Conservation (phyloP, 2,888 invertebrate species). For the Ichneumon xanthorius region DNA sequence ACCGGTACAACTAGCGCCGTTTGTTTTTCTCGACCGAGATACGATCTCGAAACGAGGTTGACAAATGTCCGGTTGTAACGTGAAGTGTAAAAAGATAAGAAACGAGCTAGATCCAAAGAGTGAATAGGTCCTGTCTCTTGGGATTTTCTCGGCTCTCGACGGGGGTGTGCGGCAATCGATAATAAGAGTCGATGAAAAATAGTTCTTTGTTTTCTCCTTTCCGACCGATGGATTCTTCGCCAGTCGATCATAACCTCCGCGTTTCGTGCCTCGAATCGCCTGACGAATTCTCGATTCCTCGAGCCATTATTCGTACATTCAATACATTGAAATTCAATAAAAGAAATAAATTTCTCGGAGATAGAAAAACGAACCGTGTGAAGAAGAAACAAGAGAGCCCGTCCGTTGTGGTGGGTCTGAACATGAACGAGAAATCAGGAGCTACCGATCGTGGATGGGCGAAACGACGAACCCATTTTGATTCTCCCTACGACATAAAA, state of each 20-base stretch:
- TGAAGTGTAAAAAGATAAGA: slow-evolving; percentile 60
- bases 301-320: not conserved
- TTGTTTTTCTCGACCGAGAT: slow-evolving; percentile 57
- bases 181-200: slow-evolving; percentile 18
- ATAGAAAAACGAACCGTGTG: slow-evolving; percentile 20
- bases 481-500: slow-evolving; percentile 23
- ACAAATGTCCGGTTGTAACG: slow-evolving; percentile 67
- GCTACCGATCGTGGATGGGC: slow-evolving; percentile 67
- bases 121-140: slow-evolving; percentile 8
- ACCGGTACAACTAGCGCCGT: slow-evolving; percentile 43
- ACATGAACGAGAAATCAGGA: slow-evolving; percentile 54
- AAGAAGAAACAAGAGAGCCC: slow-evolving; percentile 20
- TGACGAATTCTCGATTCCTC: not conserved
- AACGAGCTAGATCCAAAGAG: slow-evolving; percentile 20
- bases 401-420: slow-evolving; percentile 39
- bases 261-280: slow-evolving; percentile 42
- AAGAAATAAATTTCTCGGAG: not conserved
- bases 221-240: not conserved
- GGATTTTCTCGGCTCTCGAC: slow-evolving; percentile 33
- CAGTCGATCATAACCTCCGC: slow-evolving; percentile 6
- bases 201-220: not conserved
- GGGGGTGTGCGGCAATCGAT: slow-evolving; percentile 18
- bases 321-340: not conserved
- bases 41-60: slow-evolving; percentile 65
- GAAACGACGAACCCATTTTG: slow-evolving; percentile 56